Base-by-base conservation (phyloP, 2,113 vertebrate genomes). In the Myodes glareolus region DNA sequence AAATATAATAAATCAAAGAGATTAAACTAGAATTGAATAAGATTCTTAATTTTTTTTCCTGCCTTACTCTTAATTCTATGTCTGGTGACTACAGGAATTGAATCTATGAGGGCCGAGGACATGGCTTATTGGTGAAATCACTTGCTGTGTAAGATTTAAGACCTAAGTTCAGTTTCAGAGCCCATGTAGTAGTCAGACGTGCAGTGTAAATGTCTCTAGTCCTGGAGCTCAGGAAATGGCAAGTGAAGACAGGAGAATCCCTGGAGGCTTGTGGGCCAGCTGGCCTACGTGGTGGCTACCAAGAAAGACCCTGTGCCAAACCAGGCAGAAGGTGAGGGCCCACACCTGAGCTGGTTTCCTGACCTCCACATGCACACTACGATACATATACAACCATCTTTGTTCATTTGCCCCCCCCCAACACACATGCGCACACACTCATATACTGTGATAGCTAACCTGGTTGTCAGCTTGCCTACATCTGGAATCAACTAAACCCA, bases 41-140 rank as follows among this genome's bases (percentile, higher is more conserved):
- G n/a, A 76, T 84, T 96, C 92, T 45, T 94, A 55, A 42, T 7
- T 17, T 84, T 17, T 84, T 93, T 23, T 86, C 58, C 33, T 96
- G 7, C 23, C 52, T 90, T 90, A 68, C 5, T 88, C 85, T 86
- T 70, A 85, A 55, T 87, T 67, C 90, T 86, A 39, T 33, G 87
- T 1, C 33, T 55, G 72, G 19, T 67, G 8, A 27, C 19, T 91
- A 1, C 72, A 63, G 42, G 17, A 90, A 45, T 73, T 87, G 77
- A 93, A 77, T 33, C 39, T 39, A 36, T 27, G n/a, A 13, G 39
- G 39, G 42, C 82, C 36, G 19, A 67, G 16, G 29, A 86, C 42
- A 36, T 21, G 29, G 10, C 9, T 86, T 67, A 68, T 67, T 36
- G 19, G 31, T 21, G 13, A 86, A 68, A 68, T 5, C 84, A 68